Conservation (phyloP, 2,113 vertebrate genomes). For the Rhinichthys klamathensis region DNA sequence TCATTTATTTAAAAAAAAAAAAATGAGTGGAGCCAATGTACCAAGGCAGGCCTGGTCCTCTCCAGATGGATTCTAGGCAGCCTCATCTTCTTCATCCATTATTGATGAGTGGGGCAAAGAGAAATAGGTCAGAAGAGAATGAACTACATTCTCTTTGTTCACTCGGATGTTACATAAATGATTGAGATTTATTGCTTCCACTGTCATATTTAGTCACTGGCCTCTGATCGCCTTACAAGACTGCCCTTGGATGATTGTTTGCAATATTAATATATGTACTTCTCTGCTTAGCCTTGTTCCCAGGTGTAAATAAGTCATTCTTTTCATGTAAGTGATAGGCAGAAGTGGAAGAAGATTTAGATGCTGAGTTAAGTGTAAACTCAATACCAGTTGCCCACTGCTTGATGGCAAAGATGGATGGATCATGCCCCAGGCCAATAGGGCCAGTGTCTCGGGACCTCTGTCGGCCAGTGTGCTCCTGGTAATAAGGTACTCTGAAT, state of each 20-base stretch:
- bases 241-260: conserved; percentile 7
- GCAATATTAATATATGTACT: conserved; percentile 36
- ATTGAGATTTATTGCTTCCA: conserved; percentile 51
- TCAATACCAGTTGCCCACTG: not conserved
- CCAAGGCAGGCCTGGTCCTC: conserved; percentile 49
- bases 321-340: conserved; percentile 21
- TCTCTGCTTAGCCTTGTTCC: conserved; percentile 18
- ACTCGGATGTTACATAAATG: conserved; percentile 57
- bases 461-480: not conserved
- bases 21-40: conserved; percentile 48
- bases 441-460: not conserved
- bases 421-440: conserved; percentile 1
- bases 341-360: conserved; percentile 14
- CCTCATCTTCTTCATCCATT: conserved; percentile 56
- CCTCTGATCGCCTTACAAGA: conserved; percentile 11
- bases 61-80: conserved; percentile 57
- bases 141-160: conserved; percentile 60
- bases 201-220: conserved; percentile 39
- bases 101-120: conserved; percentile 58
- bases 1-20: not conserved
- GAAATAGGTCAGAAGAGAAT: conserved; percentile 63
- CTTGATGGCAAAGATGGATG: not conserved
- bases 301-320: conserved; percentile 38
- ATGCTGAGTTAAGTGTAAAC: conserved; percentile 37
- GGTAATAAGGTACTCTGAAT: not conserved